A percentile compares a stretch with the other conserved stretches of the same genome.
phyloP scores from a whole-genome alignment of 2,888 invertebrate genomes.

The Ariolimax columbianus region DNA sequence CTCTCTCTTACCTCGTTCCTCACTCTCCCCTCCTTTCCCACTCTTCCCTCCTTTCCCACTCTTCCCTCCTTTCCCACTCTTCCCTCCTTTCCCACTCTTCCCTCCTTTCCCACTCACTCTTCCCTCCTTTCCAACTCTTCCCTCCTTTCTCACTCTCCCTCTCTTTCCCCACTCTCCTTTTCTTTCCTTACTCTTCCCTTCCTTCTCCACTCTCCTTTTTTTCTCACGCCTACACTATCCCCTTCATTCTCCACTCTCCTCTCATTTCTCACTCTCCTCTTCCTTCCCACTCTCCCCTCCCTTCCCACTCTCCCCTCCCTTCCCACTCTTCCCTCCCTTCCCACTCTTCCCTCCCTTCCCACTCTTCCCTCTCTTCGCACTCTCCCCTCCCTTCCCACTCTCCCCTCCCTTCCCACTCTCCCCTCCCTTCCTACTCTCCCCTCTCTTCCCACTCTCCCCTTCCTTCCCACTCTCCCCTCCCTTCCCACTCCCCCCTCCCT shows the following conservation, averaged over 20 bases:
- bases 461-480: not conserved
- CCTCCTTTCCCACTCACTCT: not conserved
- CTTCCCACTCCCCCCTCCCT: too few relatives aligned
- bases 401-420: not conserved
- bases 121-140: not conserved
- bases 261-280: not conserved
- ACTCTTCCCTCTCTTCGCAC: not conserved
- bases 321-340: not conserved
- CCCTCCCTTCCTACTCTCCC: not conserved
- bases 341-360: not conserved
- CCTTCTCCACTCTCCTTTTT: too few relatives aligned
- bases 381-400: not conserved
- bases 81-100: not conserved
- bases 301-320: not conserved
- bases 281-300: too few relatives aligned
- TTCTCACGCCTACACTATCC: not conserved
- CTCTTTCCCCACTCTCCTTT: not conserved
- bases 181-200: not conserved
- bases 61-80: not conserved
- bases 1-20: conserved; percentile 1
- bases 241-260: not conserved
- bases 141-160: not conserved
- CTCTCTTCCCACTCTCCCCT: not conserved
- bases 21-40: not conserved
- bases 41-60: not conserved